phyloP scores from a whole-genome alignment of 2,797 vertebrate genomes.

The Babyrousa celebensis region DNA sequence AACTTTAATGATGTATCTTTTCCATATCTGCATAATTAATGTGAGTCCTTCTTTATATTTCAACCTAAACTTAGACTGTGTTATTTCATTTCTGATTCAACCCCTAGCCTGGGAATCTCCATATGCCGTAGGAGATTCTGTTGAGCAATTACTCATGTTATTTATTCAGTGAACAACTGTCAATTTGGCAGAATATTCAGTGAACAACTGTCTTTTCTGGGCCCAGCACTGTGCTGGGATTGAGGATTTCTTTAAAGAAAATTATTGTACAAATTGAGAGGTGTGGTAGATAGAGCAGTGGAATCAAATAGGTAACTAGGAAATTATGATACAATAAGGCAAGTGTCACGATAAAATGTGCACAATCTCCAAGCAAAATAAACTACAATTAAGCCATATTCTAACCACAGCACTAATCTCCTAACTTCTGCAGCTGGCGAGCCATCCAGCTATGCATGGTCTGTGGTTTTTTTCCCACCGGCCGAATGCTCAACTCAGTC shows the following conservation, averaged over 20 bases:
- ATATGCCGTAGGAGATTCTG: too few species aligned
- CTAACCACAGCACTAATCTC: not conserved
- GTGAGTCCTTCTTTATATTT: not conserved
- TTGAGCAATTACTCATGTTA: not conserved
- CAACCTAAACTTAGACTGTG: not conserved
- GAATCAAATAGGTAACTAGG: not conserved
- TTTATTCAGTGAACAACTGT: not conserved
- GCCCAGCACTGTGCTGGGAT: not conserved
- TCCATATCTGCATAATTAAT: not conserved
- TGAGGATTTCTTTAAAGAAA: not conserved
- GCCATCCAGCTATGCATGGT: too few species aligned
- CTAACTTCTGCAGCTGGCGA: not conserved
- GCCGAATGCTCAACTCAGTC: not conserved
- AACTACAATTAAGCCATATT: not conserved
- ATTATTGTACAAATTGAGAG: not conserved
- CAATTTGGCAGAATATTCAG: too few species aligned
- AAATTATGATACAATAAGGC: not conserved
- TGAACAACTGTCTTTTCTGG: not conserved
- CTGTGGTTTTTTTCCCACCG: not conserved
- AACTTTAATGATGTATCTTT: not conserved
- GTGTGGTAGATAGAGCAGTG: not conserved
- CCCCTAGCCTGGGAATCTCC: too few species aligned
- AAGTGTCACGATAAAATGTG: not conserved
- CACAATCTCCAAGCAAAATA: not conserved
- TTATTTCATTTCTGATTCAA: conserved; percentile 12